Evolutionary conservation across 2,113 vertebrate species (phyloP).

Genomic region (Terrapene triunguis): DNA sequence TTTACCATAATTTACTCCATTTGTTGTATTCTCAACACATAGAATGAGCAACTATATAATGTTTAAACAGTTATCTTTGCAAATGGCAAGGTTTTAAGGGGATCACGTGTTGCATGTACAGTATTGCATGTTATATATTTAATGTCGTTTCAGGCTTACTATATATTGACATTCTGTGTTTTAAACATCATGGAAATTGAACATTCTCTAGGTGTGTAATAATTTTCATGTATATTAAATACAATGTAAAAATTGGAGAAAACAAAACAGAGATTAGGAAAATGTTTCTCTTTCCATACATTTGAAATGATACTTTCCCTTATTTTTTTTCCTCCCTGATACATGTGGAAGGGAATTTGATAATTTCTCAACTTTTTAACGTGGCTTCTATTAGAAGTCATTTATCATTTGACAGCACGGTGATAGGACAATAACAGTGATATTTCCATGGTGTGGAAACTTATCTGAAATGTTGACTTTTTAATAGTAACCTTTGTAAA

Average conservation of each 20-base stretch:
- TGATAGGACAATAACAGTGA: fast-evolving
- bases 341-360: neutral
- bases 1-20: neutral
- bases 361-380: neutral
- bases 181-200: slow-evolving; percentile 8
- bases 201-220: neutral
- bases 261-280: neutral
- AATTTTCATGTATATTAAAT: neutral
- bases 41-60: neutral
- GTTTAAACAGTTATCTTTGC: neutral
- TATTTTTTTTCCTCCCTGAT: neutral
- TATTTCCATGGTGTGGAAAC: neutral
- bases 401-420: fast-evolving
- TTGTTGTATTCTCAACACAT: neutral
- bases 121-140: neutral
- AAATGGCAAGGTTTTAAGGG: neutral
- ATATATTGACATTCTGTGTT: neutral
- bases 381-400: neutral
- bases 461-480: neutral
- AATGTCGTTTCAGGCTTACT: neutral
- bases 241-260: neutral
- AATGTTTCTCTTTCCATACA: neutral
- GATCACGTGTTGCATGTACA: neutral
- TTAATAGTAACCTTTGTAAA: neutral
- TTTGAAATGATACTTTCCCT: neutral